Percentiles rank a stretch among this genome's conserved stretches.
These are phyloP conservation scores for Drosophila mercatorum DNA, from an alignment of 2,888 invertebrate genomes.

Conservation along the genomic window DNA sequence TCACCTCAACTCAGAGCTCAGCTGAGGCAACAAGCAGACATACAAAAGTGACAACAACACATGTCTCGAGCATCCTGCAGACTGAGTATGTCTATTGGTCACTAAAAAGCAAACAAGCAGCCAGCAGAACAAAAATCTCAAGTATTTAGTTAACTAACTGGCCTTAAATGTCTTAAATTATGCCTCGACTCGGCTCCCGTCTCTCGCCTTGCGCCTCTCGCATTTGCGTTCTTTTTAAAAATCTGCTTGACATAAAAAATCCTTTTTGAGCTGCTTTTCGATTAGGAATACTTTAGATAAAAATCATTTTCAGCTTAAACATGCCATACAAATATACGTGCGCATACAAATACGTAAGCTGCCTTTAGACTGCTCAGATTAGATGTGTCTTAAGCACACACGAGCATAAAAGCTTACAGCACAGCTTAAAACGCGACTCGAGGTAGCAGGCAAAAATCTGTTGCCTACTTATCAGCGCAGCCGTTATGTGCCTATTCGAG, in stretches of 20 bases:
- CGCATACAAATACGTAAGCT: conserved; percentile 34
- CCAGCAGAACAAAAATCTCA: not conserved
- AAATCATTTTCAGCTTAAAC: conserved; percentile 20
- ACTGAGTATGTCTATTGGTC: not conserved
- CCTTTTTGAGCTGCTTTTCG: conserved; percentile 10
- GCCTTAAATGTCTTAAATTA: not conserved
- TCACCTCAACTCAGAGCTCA: conserved; percentile 21
- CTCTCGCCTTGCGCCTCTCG: too few relatives aligned
- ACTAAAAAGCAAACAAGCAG: not conserved
- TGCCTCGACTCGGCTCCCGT: too few relatives aligned
- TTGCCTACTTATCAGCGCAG: conserved; percentile 30
- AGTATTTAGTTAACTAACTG: conserved; percentile 3
- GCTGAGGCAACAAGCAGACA: conserved; percentile 12
- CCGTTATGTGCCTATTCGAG: not conserved
- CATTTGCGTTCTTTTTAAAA: not conserved
- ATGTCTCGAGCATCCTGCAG: conserved; percentile 8
- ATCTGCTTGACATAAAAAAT: not conserved
- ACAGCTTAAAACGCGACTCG: conserved; percentile 21
- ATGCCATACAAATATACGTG: conserved; percentile 19
- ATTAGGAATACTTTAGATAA: not conserved
- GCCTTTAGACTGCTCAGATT: conserved; percentile 42
- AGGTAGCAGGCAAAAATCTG: not conserved
- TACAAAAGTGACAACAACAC: conserved; percentile 21
- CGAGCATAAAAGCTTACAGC: conserved; percentile 40
- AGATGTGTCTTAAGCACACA: conserved; percentile 45